Evolutionary conservation across 2,888 invertebrate species (phyloP).

Genomic region (Yponomeuta malinellus): DNA sequence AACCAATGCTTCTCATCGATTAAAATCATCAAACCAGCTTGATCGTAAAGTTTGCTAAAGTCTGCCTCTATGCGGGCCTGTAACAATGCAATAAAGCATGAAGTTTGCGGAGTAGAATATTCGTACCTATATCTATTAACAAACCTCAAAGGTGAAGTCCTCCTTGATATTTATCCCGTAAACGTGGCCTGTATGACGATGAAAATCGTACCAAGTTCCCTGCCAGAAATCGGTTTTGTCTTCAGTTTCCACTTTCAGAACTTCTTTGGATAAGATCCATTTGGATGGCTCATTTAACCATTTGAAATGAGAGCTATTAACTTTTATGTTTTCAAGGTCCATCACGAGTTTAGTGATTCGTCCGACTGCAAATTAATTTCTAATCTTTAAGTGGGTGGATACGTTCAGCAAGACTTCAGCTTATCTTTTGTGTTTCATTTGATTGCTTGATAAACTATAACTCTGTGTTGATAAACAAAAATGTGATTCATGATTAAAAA

Average conservation of each 20-base stretch:
- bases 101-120: not conserved
- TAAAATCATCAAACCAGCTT: constrained; percentile 61
- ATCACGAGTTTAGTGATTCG: not conserved
- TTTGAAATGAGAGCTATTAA: constrained; percentile 28
- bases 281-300: constrained; percentile 53
- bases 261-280: constrained; percentile 31
- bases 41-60: constrained; percentile 51
- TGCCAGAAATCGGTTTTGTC: constrained; percentile 59
- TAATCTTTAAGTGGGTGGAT: not conserved
- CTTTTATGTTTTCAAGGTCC: not conserved
- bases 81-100: not conserved
- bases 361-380: not conserved
- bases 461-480: not conserved
- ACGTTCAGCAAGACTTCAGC: not conserved
- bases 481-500: not conserved
- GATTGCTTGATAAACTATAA: not conserved
- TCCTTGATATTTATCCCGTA: constrained; percentile 43
- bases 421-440: not conserved
- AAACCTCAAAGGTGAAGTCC: constrained; percentile 50
- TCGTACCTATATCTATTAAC: constrained; percentile 14
- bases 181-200: constrained; percentile 47
- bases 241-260: constrained; percentile 38
- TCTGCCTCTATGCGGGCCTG: constrained; percentile 54
- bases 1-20: constrained; percentile 59
- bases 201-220: constrained; percentile 50